phyloP scores from a whole-genome alignment of 53 echinoderm and acorn worm species.

The Paracentrotus lividus region DNA sequence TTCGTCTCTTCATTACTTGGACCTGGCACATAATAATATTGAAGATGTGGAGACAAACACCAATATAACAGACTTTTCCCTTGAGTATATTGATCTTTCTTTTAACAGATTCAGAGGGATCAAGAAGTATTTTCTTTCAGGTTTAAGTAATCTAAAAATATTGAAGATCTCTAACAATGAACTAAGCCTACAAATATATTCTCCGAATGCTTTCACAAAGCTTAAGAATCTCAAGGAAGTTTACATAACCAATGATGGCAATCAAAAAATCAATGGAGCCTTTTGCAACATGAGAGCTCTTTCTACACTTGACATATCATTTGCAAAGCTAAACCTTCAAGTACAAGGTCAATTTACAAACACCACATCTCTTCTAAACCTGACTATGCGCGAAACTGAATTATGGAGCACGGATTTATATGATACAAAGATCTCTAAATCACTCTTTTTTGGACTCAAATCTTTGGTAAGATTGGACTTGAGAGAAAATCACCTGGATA shows the following conservation, averaged over 20 bases:
- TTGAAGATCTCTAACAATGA: slow-evolving; percentile 4
- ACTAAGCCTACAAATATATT: not conserved
- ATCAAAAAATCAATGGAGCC: not conserved
- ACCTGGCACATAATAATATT: slow-evolving; percentile 1
- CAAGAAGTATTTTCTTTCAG: not conserved
- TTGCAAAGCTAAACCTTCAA: not conserved
- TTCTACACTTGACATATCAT: not conserved
- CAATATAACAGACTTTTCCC: not conserved
- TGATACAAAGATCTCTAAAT: not conserved
- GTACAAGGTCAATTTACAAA: not conserved
- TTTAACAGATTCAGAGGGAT: not conserved
- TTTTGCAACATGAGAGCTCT: not conserved
- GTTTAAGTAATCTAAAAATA: slow-evolving; percentile 7
- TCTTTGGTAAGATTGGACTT: not conserved
- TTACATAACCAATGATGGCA: not conserved
- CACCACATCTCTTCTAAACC: not conserved
- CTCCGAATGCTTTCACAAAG: not conserved
- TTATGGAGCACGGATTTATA: slow-evolving; percentile 17
- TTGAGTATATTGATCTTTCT: slow-evolving; percentile 36
- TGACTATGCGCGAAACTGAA: not conserved
- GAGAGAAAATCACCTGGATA: not conserved
- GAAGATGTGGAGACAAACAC: not conserved
- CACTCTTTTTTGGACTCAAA: not conserved
- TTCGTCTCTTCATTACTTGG: not conserved
- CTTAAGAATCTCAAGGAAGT: not conserved